Conservation (phyloP, 53 echinoderm and acorn worm species). For the Paelopatides confundens region DNA sequence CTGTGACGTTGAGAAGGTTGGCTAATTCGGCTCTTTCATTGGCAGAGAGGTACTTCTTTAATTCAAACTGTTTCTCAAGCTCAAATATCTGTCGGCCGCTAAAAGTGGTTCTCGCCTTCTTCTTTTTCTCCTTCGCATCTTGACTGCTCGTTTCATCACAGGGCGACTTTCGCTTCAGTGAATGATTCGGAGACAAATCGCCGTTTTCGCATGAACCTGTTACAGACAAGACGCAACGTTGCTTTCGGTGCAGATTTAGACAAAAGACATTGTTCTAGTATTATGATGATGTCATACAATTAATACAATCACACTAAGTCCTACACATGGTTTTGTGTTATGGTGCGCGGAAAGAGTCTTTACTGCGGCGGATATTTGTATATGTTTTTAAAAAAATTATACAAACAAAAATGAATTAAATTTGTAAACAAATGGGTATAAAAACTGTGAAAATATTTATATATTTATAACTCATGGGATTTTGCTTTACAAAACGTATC, state of each 20-base stretch:
- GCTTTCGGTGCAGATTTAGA: background rate
- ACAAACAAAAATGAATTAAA: too few relatives aligned
- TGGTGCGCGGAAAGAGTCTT: too few relatives aligned
- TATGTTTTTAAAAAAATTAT: too few relatives aligned
- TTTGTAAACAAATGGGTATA: too few relatives aligned
- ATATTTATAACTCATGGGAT: too few relatives aligned
- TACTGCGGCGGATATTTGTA: too few relatives aligned
- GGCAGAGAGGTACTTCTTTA: conserved; percentile 98
- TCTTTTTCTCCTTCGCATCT: conserved; percentile 92
- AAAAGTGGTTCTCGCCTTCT: conserved; percentile 98
- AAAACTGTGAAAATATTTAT: too few relatives aligned
- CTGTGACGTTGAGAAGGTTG: conserved; percentile 91
- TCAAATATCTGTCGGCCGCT: conserved; percentile 99
- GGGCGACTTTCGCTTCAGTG: conserved; percentile 25
- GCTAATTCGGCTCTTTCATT: conserved; percentile 97
- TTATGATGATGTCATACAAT: too few relatives aligned
- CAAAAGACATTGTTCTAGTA: too few relatives aligned
- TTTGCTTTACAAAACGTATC: too few relatives aligned
- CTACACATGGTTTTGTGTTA: too few relatives aligned
- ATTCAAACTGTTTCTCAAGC: conserved; percentile 97
- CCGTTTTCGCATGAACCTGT: conserved; percentile 18
- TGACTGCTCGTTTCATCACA: background rate
- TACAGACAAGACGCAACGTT: background rate
- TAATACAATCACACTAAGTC: too few relatives aligned
- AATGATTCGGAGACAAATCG: conserved; percentile 7